phyloP scores from a whole-genome alignment of 1,140 invertebrate species.

The Aphelinus atriplicis region DNA sequence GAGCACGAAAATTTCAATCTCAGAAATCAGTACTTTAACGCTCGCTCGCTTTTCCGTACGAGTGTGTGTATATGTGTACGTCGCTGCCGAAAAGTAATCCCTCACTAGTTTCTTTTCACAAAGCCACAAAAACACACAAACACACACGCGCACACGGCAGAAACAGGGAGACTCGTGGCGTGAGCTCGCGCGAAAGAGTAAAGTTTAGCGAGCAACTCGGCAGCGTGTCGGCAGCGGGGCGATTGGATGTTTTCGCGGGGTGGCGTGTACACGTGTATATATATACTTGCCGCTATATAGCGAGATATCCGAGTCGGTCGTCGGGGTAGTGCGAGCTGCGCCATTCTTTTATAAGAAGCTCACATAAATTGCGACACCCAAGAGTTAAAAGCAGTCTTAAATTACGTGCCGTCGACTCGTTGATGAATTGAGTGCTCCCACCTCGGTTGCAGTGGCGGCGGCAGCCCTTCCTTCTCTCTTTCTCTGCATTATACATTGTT shows the following conservation, averaged over 20 bases:
- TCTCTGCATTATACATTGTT: slow-evolving; percentile 55
- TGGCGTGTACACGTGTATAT: slow-evolving; percentile 42
- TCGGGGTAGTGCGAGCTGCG: slow-evolving; percentile 49
- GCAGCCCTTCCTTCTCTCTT: slow-evolving; percentile 17
- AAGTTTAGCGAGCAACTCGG: slow-evolving; percentile 17
- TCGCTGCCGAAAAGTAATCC: no score
- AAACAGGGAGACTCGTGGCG: neutral
- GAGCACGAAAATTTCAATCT: no score
- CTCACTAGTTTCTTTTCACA: no score
- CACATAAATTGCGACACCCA: slow-evolving; percentile 68
- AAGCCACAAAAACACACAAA: no score
- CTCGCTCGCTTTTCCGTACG: no score
- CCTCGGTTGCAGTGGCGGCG: slow-evolving; percentile 27
- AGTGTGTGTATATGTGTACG: no score
- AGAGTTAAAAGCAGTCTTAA: slow-evolving; percentile 69
- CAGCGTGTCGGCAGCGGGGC: slow-evolving; percentile 13
- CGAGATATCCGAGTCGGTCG: neutral
- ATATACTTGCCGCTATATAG: slow-evolving; percentile 2
- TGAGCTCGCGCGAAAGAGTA: slow-evolving; percentile 13
- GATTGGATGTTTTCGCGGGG: slow-evolving; percentile 39
- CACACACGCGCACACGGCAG: neutral
- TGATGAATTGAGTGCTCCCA: slow-evolving; percentile 67
- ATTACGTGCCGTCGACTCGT: slow-evolving; percentile 66
- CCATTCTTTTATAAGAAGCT: slow-evolving; percentile 67
- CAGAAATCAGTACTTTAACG: no score